Conservation (phyloP, 2,888 invertebrate species). For the Prosapia bicincta region DNA sequence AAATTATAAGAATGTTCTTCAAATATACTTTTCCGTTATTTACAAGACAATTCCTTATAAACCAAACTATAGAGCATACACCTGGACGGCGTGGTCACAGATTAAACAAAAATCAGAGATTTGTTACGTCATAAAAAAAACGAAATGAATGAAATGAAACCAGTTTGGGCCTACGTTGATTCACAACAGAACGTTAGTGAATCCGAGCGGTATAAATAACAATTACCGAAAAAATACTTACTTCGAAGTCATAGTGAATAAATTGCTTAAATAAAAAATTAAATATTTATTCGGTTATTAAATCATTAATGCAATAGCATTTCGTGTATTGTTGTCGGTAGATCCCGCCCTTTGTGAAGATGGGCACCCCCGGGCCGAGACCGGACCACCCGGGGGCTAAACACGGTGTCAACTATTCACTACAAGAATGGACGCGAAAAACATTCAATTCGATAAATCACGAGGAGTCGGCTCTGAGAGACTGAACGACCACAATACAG, state of each 20-base stretch:
- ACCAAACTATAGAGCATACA: no score
- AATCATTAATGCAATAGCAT: neutral
- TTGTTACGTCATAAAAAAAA: no score
- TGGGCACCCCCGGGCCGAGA: neutral
- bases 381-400: neutral
- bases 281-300: neutral
- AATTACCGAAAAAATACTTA: neutral
- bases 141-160: no score
- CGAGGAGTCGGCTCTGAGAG: neutral
- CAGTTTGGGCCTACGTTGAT: no score
- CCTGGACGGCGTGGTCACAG: no score
- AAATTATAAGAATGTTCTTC: no score
- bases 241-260: neutral
- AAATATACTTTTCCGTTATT: no score
- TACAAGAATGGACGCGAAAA: neutral
- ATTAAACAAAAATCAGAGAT: no score
- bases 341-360: neutral
- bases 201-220: neutral
- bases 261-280: neutral
- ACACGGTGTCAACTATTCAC: neutral
- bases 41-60: no score
- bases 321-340: neutral
- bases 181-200: neutral
- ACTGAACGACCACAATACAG: neutral
- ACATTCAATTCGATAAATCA: neutral